These are phyloP conservation scores for Isichthys henryi DNA, from an alignment of 2,113 vertebrate genomes.

Conservation along the genomic window DNA sequence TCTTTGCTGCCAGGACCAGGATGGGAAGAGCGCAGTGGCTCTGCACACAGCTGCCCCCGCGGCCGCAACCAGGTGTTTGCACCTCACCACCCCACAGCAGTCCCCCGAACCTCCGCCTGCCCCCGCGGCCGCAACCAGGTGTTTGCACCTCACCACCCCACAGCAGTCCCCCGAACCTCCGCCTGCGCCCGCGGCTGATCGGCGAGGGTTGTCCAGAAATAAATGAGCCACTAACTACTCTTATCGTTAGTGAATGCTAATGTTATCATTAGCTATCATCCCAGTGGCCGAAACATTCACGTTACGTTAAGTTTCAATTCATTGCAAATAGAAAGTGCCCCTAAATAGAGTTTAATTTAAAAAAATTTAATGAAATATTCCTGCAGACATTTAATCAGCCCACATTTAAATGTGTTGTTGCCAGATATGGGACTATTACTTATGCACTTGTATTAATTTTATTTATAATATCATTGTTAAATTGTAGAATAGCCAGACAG, in stretches of 20 bases:
- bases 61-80: background rate
- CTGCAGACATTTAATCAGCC: background rate
- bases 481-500: background rate
- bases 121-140: background rate
- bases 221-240: background rate
- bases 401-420: background rate
- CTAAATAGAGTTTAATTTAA: background rate
- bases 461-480: background rate
- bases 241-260: background rate
- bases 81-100: background rate
- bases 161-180: background rate
- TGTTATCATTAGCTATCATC: background rate
- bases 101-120: background rate
- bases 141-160: background rate
- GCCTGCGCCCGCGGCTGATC: background rate
- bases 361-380: background rate
- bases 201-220: background rate
- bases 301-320: background rate
- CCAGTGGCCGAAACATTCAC: background rate
- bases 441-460: background rate
- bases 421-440: background rate
- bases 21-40: background rate
- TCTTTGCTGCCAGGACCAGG: background rate
- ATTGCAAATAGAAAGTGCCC: background rate
- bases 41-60: background rate